Evolutionary conservation across 2,888 invertebrate species (phyloP), one percentile per base, ranked within the genome.

Genomic region (Lobophora halterata): DNA sequence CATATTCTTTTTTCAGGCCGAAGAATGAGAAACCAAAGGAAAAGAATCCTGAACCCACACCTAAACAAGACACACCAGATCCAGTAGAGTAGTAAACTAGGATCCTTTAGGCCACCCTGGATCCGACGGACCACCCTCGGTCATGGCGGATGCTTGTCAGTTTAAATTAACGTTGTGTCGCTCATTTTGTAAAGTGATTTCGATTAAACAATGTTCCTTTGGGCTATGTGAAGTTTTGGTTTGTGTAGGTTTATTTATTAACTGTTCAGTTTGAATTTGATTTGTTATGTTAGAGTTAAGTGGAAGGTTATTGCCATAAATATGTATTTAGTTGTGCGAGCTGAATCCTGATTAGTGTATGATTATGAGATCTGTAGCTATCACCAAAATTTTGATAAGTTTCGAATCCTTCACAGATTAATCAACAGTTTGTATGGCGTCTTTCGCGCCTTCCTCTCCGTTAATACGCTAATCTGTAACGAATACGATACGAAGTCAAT

Each of bases 121-220:
- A 27, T 7, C 21, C 16, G 8, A 0, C 10, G 2, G 26, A 27
- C 13, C 20, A 27, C 10, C 19, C 14, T 35, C 32, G 27, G 29
- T 12, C 30, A 23, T 19, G 21, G 40, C 11, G 38, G 38, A 41
- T 23, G 23, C 29, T 24, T 26, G 27, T 28, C 34, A 32, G 14
- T 19, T 24, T 26, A 29, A 23, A 24, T 33, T 21, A 23, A 12
- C 36, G 30, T 24, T 36, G 13, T 27, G 18, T 31, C 43, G 36
- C 39, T 47, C 36, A 42, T 38, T 16, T 36, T 20, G 37, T 41
- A 14, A 31, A 27, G 20, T 16, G 5, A 31, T 39, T 27, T 25
- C 25, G 25, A 24, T 24, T 40, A 5, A 24, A 32, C 30, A 30
- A 5, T 39, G 25, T 39, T 24, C 32, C 23, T 35, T 13, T 34